Percentiles rank a stretch among this genome's conserved stretches.
These are phyloP conservation scores for Ochotona curzoniae DNA, from an alignment of 2,113 vertebrate species.

Conservation along the genomic window DNA sequence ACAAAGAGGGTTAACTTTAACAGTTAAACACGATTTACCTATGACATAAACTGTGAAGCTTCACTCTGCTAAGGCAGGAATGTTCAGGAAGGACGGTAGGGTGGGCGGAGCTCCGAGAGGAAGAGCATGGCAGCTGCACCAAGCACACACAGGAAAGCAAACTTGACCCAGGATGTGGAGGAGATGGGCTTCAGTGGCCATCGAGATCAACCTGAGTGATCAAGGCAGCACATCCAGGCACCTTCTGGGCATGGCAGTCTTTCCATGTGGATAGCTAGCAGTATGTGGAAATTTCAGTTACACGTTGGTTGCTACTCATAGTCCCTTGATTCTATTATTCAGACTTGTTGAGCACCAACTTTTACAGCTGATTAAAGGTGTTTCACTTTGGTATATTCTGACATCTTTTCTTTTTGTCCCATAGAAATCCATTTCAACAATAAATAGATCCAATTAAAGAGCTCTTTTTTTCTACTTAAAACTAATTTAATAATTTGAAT, in stretches of 20 bases:
- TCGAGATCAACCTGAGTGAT: accelerated
- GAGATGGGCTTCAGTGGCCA: accelerated
- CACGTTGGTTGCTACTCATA: not conserved
- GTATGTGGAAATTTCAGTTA: not conserved
- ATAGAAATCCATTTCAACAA: slow-evolving; percentile 17
- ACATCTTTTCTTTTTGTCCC: not conserved
- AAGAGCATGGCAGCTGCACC: accelerated
- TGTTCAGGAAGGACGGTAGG: not conserved
- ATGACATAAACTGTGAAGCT: not conserved
- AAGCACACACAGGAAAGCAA: not conserved
- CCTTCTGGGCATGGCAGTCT: accelerated
- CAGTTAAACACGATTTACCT: too few species aligned
- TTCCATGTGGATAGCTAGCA: accelerated
- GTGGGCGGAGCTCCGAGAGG: accelerated
- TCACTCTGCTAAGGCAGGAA: too few species aligned
- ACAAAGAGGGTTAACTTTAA: not conserved
- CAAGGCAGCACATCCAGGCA: accelerated
- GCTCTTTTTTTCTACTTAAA: not conserved
- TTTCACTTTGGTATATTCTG: not conserved
- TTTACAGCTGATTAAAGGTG: not conserved
- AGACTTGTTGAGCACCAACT: not conserved
- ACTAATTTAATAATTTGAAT: slow-evolving; percentile 53
- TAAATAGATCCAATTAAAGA: slow-evolving; percentile 17
- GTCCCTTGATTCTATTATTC: not conserved
- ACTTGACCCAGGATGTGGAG: not conserved